Base-by-base conservation (phyloP, 2,797 vertebrate genomes). In the Toxotes lorentzi region DNA sequence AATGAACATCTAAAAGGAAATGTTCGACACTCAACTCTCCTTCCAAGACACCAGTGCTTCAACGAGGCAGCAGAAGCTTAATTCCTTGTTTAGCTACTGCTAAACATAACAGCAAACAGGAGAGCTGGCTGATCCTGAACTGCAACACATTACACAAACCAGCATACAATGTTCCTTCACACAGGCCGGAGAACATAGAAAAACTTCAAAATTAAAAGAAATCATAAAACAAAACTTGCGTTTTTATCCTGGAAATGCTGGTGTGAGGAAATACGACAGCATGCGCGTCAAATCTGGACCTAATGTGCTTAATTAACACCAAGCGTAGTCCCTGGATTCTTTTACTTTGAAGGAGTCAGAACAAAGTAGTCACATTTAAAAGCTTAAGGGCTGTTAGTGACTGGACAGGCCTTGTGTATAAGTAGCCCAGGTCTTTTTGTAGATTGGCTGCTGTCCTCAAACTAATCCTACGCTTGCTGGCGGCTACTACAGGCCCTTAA, bases 381-480 rank as follows among this genome's bases (percentile, higher is more conserved):
- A 79, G 86, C 84, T 89, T 86, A 88, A 24, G 63, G 58, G 71
- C 47, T 45, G 62, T 50, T 35, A 70, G 73, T 70, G 70, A 72
- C 48, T 16, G 74, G 50, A 19, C 43, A 30, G 77, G 59, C 68
- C 71, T 71, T 19, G 47, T 60, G 82, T 81, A 78, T 70, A 85
- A 86, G 84, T 75, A 81, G 66, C 71, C 77, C 54, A 11, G 76
- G 62, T 86, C 82, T 85, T 88, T 41, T 9, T 16, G 45, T 47
- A 74, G 48, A 77, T 70, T 75, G 79, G 79, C 82, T 76, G 56
- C 67, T 61, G 68, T 77, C 78, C 68, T 82, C 53, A 0, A 30
- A 78, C 67, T 92, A 90, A 93, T 91, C 90, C 88, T 71, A 40
- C 1, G 1, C 67, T 79, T 69, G 70, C 70, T 60, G 82, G 14